A percentile compares a stretch with the other conserved stretches of the same genome.
Evolutionary conservation across 2,113 vertebrate species (phyloP).

Genomic region (Nesospiza acunhae): DNA sequence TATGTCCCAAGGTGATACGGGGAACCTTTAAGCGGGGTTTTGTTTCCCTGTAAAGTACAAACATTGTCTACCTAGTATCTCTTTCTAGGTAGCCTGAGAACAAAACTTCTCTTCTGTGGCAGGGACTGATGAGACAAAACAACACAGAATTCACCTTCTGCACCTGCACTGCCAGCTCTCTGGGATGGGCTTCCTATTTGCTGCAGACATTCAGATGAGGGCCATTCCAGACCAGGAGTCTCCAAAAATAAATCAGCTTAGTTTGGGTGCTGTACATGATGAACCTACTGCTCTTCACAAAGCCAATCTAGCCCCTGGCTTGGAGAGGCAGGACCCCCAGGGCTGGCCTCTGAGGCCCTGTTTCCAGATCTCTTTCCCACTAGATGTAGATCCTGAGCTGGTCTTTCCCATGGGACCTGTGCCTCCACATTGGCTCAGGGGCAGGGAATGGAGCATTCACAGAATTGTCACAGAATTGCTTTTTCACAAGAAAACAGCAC

Average conservation of each 20-base stretch:
- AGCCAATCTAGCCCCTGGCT: accelerated
- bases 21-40: neutral
- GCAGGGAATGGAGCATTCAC: neutral
- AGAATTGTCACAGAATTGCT: neutral
- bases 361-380: neutral
- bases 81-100: neutral
- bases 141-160: accelerated
- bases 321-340: accelerated
- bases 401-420: neutral
- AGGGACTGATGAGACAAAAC: neutral
- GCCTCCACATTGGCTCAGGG: neutral
- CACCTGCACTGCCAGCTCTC: neutral
- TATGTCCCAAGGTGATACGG: neutral
- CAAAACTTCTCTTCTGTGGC: neutral
- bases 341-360: neutral
- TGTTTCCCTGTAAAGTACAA: neutral
- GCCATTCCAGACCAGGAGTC: neutral
- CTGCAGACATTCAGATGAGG: neutral
- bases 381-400: neutral
- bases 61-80: neutral
- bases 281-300: neutral
- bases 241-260: neutral
- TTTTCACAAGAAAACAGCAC: neutral
- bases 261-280: neutral
- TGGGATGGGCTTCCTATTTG: neutral